Evolutionary conservation across 2,797 vertebrate species (phyloP).

Genomic region (Gouania willdenowi): DNA sequence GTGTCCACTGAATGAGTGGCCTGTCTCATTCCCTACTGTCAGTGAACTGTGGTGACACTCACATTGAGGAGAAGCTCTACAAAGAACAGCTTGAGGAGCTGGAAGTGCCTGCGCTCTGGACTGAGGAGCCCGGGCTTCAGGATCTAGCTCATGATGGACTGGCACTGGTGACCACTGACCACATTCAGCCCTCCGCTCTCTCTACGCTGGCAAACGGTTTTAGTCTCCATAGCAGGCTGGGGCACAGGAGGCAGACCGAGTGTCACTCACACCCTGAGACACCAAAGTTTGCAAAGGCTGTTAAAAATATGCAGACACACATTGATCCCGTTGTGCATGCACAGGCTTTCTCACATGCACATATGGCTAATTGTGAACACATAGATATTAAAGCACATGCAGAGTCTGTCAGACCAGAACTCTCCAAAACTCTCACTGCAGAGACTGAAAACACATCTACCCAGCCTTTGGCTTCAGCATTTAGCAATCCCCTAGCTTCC

Average conservation of each 20-base stretch:
- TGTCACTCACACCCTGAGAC: conserved; percentile 41
- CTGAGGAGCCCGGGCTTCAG: conserved; percentile 64
- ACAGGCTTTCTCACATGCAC: conserved; percentile 42
- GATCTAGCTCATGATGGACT: conserved; percentile 53
- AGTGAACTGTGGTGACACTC: conserved; percentile 84
- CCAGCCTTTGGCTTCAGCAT: conserved; percentile 51
- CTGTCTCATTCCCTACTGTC: conserved; percentile 87
- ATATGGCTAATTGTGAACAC: conserved; percentile 69
- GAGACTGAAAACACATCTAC: conserved; percentile 60
- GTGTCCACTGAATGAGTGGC: conserved; percentile 78
- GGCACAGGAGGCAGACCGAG: conserved; percentile 63
- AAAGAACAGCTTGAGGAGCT: conserved; percentile 60
- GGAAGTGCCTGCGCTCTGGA: conserved; percentile 69
- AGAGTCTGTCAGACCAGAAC: conserved; percentile 37
- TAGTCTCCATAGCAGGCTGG: conserved; percentile 82
- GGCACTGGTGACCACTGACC: conserved; percentile 52
- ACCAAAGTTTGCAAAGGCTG: conserved; percentile 57
- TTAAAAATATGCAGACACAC: conserved; percentile 66
- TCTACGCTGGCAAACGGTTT: conserved; percentile 89
- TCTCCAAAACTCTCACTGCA: conserved; percentile 43
- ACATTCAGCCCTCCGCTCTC: conserved; percentile 42
- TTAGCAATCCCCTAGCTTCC: conserved; percentile 52
- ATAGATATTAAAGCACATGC: conserved; percentile 33
- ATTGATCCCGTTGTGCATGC: conserved; percentile 49
- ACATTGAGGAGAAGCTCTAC: conserved; percentile 65